A percentile compares a stretch with the other conserved stretches of the same genome.
Conservation (phyloP, 2,113 vertebrate genomes). For the Apteryx mantelli region DNA sequence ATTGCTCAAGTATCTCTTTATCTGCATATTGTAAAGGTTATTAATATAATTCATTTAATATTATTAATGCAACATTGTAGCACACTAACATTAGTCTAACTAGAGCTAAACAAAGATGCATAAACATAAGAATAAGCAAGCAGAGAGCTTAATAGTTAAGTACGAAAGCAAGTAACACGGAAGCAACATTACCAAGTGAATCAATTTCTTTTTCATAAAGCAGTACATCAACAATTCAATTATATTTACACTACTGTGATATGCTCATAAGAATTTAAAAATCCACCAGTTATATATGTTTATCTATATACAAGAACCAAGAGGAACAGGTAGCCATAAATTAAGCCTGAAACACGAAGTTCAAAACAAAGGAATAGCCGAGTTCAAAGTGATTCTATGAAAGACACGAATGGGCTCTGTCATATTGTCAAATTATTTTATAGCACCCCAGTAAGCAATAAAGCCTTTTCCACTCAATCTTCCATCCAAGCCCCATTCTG, state of each 20-base stretch:
- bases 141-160: background rate
- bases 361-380: background rate
- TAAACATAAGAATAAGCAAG: background rate
- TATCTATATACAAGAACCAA: background rate
- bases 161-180: background rate
- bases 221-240: background rate
- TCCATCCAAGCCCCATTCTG: background rate
- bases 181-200: background rate
- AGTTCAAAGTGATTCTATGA: background rate
- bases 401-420: background rate
- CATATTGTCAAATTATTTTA: background rate
- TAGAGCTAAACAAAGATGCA: background rate
- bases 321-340: background rate
- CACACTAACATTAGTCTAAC: background rate
- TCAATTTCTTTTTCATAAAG: background rate
- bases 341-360: background rate
- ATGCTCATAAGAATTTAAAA: background rate
- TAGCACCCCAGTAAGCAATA: background rate
- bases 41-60: background rate
- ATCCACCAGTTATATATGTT: background rate
- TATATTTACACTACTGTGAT: background rate
- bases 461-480: background rate
- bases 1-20: background rate
- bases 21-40: background rate
- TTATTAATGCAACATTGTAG: background rate